Evolutionary conservation across 2,797 vertebrate species (phyloP).

Genomic region (Siniperca scherzeri): DNA sequence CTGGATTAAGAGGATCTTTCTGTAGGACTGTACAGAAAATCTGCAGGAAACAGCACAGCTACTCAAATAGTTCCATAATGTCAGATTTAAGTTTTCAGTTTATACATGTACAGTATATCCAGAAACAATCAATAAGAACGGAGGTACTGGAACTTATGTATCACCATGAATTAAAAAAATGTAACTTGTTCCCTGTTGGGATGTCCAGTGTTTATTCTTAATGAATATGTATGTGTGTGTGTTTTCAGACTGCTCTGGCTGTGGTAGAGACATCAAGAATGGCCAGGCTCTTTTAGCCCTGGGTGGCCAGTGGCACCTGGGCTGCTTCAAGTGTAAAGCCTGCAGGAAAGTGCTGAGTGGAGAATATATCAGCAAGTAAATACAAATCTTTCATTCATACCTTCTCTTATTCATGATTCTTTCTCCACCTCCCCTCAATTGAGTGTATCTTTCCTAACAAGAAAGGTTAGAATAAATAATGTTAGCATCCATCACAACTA

Average conservation of each 20-base stretch:
- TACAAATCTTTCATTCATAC: constrained; percentile 2
- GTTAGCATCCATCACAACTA: not conserved
- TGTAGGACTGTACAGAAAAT: constrained; percentile 12
- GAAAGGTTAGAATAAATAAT: not conserved
- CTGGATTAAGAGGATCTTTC: constrained; percentile 43
- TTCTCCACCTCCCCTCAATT: not conserved
- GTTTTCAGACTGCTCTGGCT: constrained; percentile 92
- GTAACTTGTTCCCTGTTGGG: too few relatives aligned
- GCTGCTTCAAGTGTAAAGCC: constrained; percentile 96
- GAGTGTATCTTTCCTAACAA: not conserved
- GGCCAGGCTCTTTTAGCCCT: constrained; percentile 94
- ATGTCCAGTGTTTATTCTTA: not conserved
- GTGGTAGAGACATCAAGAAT: constrained; percentile 95
- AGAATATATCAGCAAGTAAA: constrained; percentile 99
- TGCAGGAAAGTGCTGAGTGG: constrained; percentile 92
- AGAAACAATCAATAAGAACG: not conserved
- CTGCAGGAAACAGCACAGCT: not conserved
- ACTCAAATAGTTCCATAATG: not conserved
- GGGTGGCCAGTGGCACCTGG: constrained; percentile 95
- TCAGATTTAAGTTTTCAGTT: not conserved
- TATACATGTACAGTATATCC: not conserved
- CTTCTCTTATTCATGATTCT: not conserved
- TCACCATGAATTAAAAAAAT: too few relatives aligned
- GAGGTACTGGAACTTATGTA: not conserved
- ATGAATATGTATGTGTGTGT: constrained; percentile 6